Conservation (phyloP, 2,888 invertebrate genomes). For the Orgyia antiqua region DNA sequence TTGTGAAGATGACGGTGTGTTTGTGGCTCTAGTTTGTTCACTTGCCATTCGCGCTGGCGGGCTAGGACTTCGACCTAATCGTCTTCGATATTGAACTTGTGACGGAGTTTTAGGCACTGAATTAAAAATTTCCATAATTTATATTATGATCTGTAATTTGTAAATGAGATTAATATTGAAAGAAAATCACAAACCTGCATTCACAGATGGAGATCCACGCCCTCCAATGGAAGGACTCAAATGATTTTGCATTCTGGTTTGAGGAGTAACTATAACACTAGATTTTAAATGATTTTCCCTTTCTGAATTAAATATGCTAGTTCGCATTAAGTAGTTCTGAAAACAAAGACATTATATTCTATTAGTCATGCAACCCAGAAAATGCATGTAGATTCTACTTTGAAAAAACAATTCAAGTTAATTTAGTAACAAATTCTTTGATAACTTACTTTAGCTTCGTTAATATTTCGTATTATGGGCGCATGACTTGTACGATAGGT, state of each 20-base stretch:
- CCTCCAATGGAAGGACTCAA: neutral
- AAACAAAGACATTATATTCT: too few relatives aligned
- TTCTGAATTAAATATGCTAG: constrained; percentile 37
- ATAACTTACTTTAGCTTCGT: constrained; percentile 54
- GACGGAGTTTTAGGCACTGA: constrained; percentile 31
- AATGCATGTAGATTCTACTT: too few relatives aligned
- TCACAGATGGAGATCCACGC: neutral
- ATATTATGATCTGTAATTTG: neutral
- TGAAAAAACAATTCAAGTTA: too few relatives aligned
- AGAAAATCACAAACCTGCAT: neutral
- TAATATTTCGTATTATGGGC: constrained; percentile 48
- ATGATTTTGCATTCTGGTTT: neutral
- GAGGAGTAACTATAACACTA: constrained; percentile 41
- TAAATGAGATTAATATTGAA: too few relatives aligned
- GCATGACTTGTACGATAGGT: constrained; percentile 49
- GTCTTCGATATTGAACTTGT: constrained; percentile 37
- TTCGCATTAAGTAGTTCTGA: constrained; percentile 47
- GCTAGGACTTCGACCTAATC: constrained; percentile 67
- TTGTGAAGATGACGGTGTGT: constrained; percentile 37
- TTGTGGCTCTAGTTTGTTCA: constrained; percentile 55
- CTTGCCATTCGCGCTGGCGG: constrained; percentile 33
- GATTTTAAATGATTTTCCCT: constrained; percentile 36
- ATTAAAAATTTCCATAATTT: neutral
- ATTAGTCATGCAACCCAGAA: too few relatives aligned
- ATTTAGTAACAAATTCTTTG: too few relatives aligned